A percentile compares a stretch with the other conserved stretches of the same genome.
Evolutionary conservation across 2,888 invertebrate genomes (phyloP).

Genomic region (Melanostoma scalare): DNA sequence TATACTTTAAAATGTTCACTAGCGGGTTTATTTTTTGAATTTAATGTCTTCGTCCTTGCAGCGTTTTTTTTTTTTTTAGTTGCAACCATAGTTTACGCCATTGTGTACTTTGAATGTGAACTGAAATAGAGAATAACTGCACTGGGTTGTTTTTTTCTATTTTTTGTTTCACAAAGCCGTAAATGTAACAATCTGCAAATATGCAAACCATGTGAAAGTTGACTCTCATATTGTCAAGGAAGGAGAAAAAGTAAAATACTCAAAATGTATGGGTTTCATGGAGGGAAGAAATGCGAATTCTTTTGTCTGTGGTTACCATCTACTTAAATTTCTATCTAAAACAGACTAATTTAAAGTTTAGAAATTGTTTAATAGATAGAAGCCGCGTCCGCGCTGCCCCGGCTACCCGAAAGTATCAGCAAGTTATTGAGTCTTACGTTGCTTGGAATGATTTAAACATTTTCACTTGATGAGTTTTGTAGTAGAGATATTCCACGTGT

Average conservation of each 20-base stretch:
- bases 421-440: too few species aligned
- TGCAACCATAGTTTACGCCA: background rate
- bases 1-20: constrained; percentile 69
- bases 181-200: constrained; percentile 45
- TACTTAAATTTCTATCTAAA: too few species aligned
- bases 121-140: background rate
- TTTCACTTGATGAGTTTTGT: too few species aligned
- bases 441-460: too few species aligned
- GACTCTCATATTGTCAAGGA: constrained; percentile 23
- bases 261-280: too few species aligned
- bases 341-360: too few species aligned
- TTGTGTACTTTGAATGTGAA: constrained; percentile 17
- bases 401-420: too few species aligned
- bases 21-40: constrained; percentile 62
- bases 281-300: too few species aligned
- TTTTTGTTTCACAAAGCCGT: background rate
- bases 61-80: constrained; percentile 16
- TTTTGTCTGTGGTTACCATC: too few species aligned
- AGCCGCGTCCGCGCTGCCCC: too few species aligned
- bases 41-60: constrained; percentile 51
- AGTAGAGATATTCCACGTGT: too few species aligned
- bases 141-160: background rate
- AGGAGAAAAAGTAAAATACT: constrained; percentile 5
- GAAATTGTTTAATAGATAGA: too few species aligned
- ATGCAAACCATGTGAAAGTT: constrained; percentile 39